Percentiles rank a stretch among this genome's conserved stretches.
Conservation (phyloP, 1,140 invertebrate genomes). For the Heliconius hewitsoni region DNA sequence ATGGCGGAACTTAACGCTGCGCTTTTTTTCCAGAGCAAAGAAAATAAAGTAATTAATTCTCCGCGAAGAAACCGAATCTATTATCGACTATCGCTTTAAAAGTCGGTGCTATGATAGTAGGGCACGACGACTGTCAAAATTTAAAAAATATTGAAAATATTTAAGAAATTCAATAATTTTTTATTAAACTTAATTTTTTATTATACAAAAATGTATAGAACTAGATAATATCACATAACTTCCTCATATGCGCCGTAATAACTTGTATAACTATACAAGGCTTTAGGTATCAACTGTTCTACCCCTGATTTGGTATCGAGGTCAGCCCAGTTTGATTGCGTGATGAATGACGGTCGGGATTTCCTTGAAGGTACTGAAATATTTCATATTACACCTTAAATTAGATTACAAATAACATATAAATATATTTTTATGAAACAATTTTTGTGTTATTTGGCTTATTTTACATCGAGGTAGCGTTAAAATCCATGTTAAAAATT, state of each 20-base stretch:
- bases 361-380: background rate
- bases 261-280: background rate
- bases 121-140: no score
- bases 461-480: background rate
- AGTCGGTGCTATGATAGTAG: no score
- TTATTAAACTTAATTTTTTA: no score
- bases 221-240: background rate
- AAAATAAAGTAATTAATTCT: no score
- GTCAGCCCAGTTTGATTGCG: constrained; percentile 1
- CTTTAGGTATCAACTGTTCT: background rate
- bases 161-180: no score
- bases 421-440: no score
- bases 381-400: background rate
- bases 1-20: no score
- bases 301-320: constrained; percentile 1
- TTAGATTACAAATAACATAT: background rate
- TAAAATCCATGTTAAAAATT: background rate
- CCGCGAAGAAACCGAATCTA: no score
- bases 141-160: no score
- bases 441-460: no score
- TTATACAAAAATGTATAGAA: background rate
- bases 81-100: background rate
- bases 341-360: background rate
- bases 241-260: background rate
- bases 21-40: no score